Evolutionary conservation across 2,113 vertebrate genomes (phyloP), one percentile per base, ranked within the genome.

Genomic region (Hassar affinis): DNA sequence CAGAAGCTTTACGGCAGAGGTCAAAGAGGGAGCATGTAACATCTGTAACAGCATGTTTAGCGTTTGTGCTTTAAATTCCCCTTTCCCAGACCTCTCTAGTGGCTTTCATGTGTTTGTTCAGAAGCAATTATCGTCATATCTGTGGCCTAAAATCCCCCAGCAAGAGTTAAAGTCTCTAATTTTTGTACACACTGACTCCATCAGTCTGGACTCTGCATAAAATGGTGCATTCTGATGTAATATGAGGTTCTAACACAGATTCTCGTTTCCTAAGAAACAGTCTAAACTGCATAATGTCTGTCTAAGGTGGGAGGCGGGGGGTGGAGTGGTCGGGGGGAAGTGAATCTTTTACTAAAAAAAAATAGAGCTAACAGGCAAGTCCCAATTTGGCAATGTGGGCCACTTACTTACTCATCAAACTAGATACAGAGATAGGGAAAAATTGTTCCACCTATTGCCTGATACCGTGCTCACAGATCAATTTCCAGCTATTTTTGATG

Each of bases 101-200:
- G 86, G 57, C 80, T 89, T 76, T 69, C 57, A 9, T 79, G 72
- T 82, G 72, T 79, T 66, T 86, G 49, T 78, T 56, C 77, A 69
- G 71, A 49, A 52, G 78, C 30, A 33, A 57, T 78, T 85, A 54
- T 83, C 72, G 85, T 84, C 56, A 84, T 86, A 84, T 84, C 57
- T 56, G 61, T 71, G 52, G 56, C 30, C 75, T 87, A 87, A 90
- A 88, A 83, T 68, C 59, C 38, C 30, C 45, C 11, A 68, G 82
- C 51, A 85, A 30, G 69, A 71, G 51, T 56, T 57, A n/a, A 68
- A 45, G 79, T 81, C 79, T 81, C 6, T 81, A 81, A 81, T 81
- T 81, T 64, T 51, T 57, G 79, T 47, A 71, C 35, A 62, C 27
- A 51, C 71, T 25, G 30, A 47, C 72, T 64, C 81, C 56, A 30